Evolutionary conservation across 2,888 invertebrate genomes (phyloP).

Genomic region (Idaea biselata): DNA sequence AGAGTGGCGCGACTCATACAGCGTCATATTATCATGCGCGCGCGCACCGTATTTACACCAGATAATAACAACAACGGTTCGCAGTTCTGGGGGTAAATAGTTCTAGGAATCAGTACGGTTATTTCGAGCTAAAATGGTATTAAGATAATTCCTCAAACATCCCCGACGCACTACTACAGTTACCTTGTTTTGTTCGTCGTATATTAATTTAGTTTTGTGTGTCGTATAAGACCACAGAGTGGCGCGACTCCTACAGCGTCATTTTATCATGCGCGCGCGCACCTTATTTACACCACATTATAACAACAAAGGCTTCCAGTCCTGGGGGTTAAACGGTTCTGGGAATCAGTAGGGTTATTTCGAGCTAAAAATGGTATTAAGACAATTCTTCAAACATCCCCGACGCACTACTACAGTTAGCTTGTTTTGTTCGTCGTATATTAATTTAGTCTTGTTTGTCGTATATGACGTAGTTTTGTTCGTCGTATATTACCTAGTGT

Average conservation of each 20-base stretch:
- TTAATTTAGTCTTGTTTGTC: too few species aligned
- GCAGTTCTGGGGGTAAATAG: not conserved
- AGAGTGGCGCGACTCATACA: slow-evolving; percentile 19
- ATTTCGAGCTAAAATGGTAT: not conserved
- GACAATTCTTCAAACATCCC: too few species aligned
- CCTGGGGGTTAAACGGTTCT: not conserved
- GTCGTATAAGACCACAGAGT: slow-evolving; percentile 19
- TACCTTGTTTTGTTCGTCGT: too few species aligned
- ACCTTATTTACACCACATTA: not conserved
- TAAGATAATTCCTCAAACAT: too few species aligned
- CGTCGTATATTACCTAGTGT: too few species aligned
- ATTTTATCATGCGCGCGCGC: slow-evolving; percentile 21
- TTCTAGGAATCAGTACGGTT: not conserved
- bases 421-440: too few species aligned
- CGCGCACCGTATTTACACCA: slow-evolving; percentile 6
- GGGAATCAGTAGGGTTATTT: not conserved
- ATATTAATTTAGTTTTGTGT: too few species aligned
- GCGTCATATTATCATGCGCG: slow-evolving; percentile 22
- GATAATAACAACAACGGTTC: not conserved
- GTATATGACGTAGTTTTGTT: too few species aligned
- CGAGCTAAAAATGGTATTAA: not conserved
- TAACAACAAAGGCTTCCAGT: not conserved
- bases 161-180: too few species aligned
- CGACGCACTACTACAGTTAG: too few species aligned
- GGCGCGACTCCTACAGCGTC: slow-evolving; percentile 17